Evolutionary conservation across 2,113 vertebrate genomes (phyloP), one percentile per base, ranked within the genome.

Genomic region (Pterocles gutturalis): DNA sequence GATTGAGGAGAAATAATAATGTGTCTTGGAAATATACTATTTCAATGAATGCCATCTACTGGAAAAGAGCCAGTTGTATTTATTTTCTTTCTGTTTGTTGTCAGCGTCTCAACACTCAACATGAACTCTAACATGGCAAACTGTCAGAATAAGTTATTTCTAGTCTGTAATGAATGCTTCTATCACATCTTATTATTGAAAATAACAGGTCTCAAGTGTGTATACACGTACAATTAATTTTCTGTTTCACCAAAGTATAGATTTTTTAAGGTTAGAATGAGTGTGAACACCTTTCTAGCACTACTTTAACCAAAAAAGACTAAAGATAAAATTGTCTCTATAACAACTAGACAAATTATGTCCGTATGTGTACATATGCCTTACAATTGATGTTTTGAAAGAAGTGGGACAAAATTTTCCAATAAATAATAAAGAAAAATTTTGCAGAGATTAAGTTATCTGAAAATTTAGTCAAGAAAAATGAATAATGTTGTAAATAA

Each of bases 181-280:
- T 84, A 70, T 94, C 93, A 96, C 91, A 93, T 76, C 53, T 84
- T 97, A 94, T 97, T 98, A 97, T 91, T 96, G 96, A 97, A 98
- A 98, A 97, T 96, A 97, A 89, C 89, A 80, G 91, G 80, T 97
- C 96, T 96, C 69, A 93, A 89, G 95, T 83, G 94, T 90, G 95
- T 83, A 62, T 33, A 31, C 26, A 20, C 87, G 76, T 84, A 88
- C 45, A 94, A 87, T 95, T 95, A 18, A 83, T 89, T 97, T 96
- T 96, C 77, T 96, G 95, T 88, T 82, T 86, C 72, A 93, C 25
- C 22, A 70, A 95, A 92, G 43, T 69, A 64, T 66, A 83, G 60
- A 55, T 28, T 62, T 43, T 84, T 90, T 81, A 90, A 88, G 10
- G 6, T 76, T 97, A 80, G 76, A 92, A 84, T 91, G 81, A 85